A percentile compares a stretch with the other conserved stretches of the same genome.
Evolutionary conservation across 1,140 invertebrate species (phyloP).

Genomic region (Cylas formicarius): DNA sequence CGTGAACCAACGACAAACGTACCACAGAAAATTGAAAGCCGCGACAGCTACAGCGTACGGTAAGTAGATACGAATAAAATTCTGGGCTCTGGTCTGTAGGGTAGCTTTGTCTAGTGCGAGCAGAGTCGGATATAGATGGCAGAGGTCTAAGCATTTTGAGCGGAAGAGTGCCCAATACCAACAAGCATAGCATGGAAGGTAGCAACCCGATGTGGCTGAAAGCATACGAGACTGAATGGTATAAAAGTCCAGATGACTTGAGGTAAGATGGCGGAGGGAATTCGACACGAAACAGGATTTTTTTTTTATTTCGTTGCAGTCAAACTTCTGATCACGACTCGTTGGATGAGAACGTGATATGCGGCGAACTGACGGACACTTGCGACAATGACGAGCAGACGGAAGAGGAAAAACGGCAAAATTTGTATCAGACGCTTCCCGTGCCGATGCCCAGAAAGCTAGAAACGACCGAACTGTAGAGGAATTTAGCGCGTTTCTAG

Average conservation of each 20-base stretch:
- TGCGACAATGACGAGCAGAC: constrained; percentile 5
- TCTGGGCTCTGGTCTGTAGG: constrained; percentile 1
- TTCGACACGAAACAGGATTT: neutral
- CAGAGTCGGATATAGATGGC: constrained; percentile 66
- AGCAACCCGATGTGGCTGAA: constrained; percentile 94
- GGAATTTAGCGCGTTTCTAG: no score
- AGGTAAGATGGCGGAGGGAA: constrained; percentile 49
- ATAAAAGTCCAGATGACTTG: constrained; percentile 75
- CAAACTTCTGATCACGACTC: constrained; percentile 75
- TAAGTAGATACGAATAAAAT: constrained; percentile 42
- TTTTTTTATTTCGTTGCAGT: constrained; percentile 42
- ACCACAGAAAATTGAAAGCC: constrained; percentile 81
- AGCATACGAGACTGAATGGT: constrained; percentile 92
- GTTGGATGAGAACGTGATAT: constrained; percentile 77
- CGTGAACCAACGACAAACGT: constrained; percentile 73
- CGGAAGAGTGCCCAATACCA: constrained; percentile 83
- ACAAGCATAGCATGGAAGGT: constrained; percentile 87
- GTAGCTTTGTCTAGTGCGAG: constrained; percentile 42
- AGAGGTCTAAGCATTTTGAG: constrained; percentile 59
- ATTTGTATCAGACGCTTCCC: constrained; percentile 56
- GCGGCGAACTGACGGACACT: constrained; percentile 41
- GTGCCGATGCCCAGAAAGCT: constrained; percentile 65
- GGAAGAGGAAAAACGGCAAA: constrained; percentile 35
- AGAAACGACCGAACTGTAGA: constrained; percentile 76
- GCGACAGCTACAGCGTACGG: constrained; percentile 89